phyloP scores from a whole-genome alignment of 2,888 invertebrate species.

The Torymus aiolomorphi region DNA sequence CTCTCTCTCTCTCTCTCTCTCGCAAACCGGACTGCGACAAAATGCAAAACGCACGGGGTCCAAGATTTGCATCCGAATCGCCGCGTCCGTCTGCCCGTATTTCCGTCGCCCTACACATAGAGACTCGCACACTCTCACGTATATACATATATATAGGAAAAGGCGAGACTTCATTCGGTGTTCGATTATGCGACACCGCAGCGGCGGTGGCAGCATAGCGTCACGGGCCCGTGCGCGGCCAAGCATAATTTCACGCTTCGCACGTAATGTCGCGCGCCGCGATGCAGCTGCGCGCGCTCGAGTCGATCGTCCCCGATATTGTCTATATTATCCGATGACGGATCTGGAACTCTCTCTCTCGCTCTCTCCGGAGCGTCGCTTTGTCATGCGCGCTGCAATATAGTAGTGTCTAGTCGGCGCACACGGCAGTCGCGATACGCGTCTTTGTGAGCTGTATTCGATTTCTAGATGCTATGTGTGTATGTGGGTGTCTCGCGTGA shows the following conservation, averaged over 20 bases:
- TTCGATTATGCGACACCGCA: constrained; percentile 67
- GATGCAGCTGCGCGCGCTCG: background rate
- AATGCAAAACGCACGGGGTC: constrained; percentile 66
- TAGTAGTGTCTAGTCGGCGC: too few species aligned
- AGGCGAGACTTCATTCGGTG: constrained; percentile 42
- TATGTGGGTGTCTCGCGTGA: too few species aligned
- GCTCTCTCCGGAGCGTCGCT: background rate
- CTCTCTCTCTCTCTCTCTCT: constrained; percentile 2
- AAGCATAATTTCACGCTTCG: constrained; percentile 70
- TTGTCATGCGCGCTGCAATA: background rate
- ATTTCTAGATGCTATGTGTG: too few species aligned
- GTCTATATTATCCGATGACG: constrained; percentile 29
- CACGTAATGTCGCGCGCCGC: constrained; percentile 59
- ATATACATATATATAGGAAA: background rate
- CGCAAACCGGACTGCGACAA: constrained; percentile 62
- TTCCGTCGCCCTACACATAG: background rate
- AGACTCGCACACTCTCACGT: background rate
- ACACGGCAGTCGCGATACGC: too few species aligned
- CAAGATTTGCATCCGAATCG: constrained; percentile 71
- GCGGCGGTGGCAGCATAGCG: constrained; percentile 48
- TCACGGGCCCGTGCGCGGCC: constrained; percentile 65
- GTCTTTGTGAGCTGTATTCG: too few species aligned
- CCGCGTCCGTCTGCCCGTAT: constrained; percentile 49
- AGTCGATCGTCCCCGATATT: constrained; percentile 29
- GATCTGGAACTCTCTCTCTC: too few species aligned